Base-by-base conservation (phyloP, 2,113 vertebrate species). In the Chaetops frenatus region DNA sequence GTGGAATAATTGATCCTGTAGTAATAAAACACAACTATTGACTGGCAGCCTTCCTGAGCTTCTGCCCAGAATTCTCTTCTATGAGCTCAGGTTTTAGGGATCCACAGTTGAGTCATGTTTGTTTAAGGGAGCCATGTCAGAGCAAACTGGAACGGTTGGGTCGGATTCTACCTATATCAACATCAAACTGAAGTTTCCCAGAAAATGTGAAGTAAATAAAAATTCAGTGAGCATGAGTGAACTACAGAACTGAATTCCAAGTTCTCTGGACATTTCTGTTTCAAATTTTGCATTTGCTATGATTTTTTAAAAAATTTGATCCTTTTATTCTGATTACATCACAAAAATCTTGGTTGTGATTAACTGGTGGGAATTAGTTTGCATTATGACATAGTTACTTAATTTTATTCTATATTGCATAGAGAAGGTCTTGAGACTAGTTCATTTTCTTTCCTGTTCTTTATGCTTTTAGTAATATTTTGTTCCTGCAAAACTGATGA, bases 11-110 rank as follows among this genome's bases (percentile, higher is more conserved):
- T 88, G 88, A 62, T 92, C 29, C 76, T 66, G 51, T 66, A 78
- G 31, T 31, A 71, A 66, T 51, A 51, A 83, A 90, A 12, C 25
- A 51, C 45, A 21, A 53, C 10, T 44, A n/a, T 3, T 93, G 91
- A 73, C 86, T 88, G 91, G 86, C 67, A 92, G 80, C 18, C 33
- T 60, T 83, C 82, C 81, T 92, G 92, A 94, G 51, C 69, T 86
- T 24, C 80, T 94, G 88, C 86, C 88, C 60, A 93, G 91, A 83
- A 13, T 12, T 71, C 45, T 67, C 48, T 44, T 74, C 82, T 35
- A 6, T 42, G 47, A 62, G 60, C 61, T 81, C 36, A 16, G 60
- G 28, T 45, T 81, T 70, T 72, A 56, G 66, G 74, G 60, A 51
- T 53, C 35, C 47, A 66, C 47, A 33, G 16, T 2, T 61, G 81